Base-by-base conservation (phyloP, 2,888 invertebrate genomes). In the Fissipunctia ypsillon region DNA sequence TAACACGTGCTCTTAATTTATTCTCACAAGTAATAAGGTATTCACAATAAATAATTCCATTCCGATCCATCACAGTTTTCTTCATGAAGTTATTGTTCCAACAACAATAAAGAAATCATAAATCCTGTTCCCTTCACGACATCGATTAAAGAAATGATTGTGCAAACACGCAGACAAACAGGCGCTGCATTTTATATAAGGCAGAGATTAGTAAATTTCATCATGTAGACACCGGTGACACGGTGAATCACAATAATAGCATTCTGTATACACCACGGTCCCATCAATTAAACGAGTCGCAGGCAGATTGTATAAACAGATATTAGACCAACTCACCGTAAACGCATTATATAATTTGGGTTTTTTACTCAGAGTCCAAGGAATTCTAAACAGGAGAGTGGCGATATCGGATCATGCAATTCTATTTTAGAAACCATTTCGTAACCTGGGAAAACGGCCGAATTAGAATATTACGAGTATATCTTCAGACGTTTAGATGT, bases 261-360 rank as follows among this genome's bases (percentile, higher is more conserved):
- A 88, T 87, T 84, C 81, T 76, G 75, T 82, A 85, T 87, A 86
- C 86, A 84, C 86, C 85, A 87, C 88, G 87, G 84, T 88, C 87
- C 82, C 90, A 86, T 89, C 91, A 89, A 91, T 91, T 91, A 91
- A 88, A 90, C 83, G 87, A 86, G 89, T 88, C 81, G 88, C 78
- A 84, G 73, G 69, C 73, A 87, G 80, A 84, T 90, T 91, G 87
- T 86, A 88, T 89, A 91, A 91, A 87, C 83, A 87, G 88, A 84
- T 88, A 87, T 89, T 90, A 86, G 84, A 83, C 78, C 76, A 88
- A 91, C 76, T 88, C 80, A 77, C 88, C 87, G 88, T 84, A 87
- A 81, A 84, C 68, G 76, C 66, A 69, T 89, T 91, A 90, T 87
- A 87, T 89, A 88, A 90, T 87, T 84, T 85, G 87, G 90, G 88